Evolutionary conservation across 2,888 invertebrate genomes (phyloP).

Genomic region (Cryptocephalus primarius): DNA sequence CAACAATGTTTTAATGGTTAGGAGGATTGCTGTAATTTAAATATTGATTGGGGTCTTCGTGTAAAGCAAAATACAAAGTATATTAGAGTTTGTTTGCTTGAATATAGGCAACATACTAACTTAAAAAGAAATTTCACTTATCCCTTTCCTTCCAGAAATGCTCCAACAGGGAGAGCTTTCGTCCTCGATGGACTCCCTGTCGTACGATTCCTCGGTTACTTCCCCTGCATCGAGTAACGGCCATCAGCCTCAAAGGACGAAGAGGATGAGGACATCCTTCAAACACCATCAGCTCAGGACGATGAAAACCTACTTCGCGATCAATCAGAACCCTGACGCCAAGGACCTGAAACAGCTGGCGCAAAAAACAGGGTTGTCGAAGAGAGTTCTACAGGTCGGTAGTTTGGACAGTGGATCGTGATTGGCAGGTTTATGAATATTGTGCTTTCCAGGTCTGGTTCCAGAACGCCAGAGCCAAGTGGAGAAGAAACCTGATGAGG

Average conservation of each 20-base stretch:
- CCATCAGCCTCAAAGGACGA: conserved; percentile 58
- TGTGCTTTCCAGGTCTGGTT: conserved; percentile 82
- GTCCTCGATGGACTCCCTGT: conserved; percentile 66
- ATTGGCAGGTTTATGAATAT: neutral
- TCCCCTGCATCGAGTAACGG: conserved; percentile 55
- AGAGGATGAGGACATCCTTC: conserved; percentile 97
- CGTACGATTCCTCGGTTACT: conserved; percentile 62
- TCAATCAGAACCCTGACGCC: conserved; percentile 99
- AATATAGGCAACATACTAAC: too few species aligned
- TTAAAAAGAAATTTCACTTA: too few species aligned
- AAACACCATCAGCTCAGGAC: conserved; percentile 97
- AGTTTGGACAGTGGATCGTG: neutral
- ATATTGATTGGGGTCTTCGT: too few species aligned
- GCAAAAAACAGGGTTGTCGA: conserved; percentile 95
- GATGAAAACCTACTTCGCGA: conserved; percentile 98
- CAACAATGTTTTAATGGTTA: too few species aligned
- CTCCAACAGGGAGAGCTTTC: conserved; percentile 63
- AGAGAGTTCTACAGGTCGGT: conserved; percentile 90
- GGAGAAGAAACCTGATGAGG: conserved; percentile 87
- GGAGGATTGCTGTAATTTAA: too few species aligned
- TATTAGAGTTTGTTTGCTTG: too few species aligned
- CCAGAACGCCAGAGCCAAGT: conserved; percentile 98
- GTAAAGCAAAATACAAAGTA: too few species aligned
- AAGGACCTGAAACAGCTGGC: conserved; percentile 97
- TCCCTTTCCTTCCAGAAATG: conserved; percentile 52